phyloP scores from a whole-genome alignment of 1,140 invertebrate genomes.

The Anoplolepis gracilipes region DNA sequence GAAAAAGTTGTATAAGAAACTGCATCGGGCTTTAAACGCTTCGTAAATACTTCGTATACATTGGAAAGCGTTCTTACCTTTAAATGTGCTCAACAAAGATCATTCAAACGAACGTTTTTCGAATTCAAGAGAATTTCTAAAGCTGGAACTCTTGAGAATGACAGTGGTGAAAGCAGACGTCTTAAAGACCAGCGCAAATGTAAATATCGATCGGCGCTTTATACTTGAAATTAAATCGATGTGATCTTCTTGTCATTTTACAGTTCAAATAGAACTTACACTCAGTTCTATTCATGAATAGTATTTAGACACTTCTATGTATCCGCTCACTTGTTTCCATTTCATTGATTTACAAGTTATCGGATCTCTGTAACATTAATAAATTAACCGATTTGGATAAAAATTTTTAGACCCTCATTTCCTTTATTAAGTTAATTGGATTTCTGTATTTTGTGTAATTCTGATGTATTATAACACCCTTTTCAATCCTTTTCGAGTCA shows the following conservation, averaged over 20 bases:
- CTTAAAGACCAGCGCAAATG: constrained; percentile 21
- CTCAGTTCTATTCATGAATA: neutral
- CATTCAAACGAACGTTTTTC: neutral
- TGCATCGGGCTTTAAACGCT: constrained; percentile 67
- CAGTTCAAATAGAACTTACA: neutral
- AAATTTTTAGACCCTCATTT: neutral
- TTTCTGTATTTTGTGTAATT: neutral
- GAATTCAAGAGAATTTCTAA: constrained; percentile 16
- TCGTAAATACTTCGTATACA: constrained; percentile 40
- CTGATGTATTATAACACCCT: constrained; percentile 11
- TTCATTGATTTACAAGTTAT: neutral
- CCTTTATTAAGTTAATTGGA: neutral
- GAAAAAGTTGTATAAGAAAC: constrained; percentile 64
- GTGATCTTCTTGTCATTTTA: neutral
- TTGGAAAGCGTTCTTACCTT: constrained; percentile 24
- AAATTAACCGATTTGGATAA: neutral
- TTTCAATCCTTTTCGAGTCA: constrained; percentile 18
- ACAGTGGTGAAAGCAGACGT: neutral
- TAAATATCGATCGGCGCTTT: constrained; percentile 27
- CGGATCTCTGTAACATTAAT: neutral
- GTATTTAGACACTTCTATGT: neutral
- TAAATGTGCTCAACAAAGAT: neutral
- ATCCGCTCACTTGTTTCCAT: neutral
- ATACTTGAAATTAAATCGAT: constrained; percentile 8
- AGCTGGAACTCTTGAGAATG: constrained; percentile 18